A percentile compares a stretch with the other conserved stretches of the same genome.
phyloP scores from a whole-genome alignment of 2,888 invertebrate genomes.

The Protodeltote pygarga region DNA sequence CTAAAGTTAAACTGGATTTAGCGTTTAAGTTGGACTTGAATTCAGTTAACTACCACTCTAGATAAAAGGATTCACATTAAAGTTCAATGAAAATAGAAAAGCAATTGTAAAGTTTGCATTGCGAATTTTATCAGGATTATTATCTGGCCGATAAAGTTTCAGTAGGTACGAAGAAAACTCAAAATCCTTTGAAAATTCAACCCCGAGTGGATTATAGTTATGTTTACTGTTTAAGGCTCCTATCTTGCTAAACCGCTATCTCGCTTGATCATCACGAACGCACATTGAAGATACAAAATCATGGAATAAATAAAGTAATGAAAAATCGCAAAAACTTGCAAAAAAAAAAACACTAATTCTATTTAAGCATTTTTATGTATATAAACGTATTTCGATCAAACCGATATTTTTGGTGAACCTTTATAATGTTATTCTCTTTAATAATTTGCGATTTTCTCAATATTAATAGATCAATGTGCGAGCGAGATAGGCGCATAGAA shows the following conservation, averaged over 20 bases:
- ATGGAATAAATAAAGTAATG: too few relatives aligned
- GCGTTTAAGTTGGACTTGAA: slow-evolving; percentile 10
- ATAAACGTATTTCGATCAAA: too few relatives aligned
- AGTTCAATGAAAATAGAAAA: slow-evolving; percentile 23
- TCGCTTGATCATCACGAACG: too few relatives aligned
- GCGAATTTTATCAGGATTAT: slow-evolving; percentile 2
- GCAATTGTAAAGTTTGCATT: slow-evolving; percentile 21
- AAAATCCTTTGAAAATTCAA: slow-evolving; percentile 4
- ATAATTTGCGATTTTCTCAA: too few relatives aligned
- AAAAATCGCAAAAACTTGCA: too few relatives aligned
- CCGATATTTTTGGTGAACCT: too few relatives aligned
- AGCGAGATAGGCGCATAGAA: too few relatives aligned
- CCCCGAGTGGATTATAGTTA: background rate
- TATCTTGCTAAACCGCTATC: too few relatives aligned
- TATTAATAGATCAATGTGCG: too few relatives aligned
- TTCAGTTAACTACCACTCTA: slow-evolving; percentile 17
- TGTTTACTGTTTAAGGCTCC: background rate
- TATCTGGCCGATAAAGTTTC: slow-evolving; percentile 14
- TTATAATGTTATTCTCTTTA: too few relatives aligned
- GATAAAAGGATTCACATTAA: slow-evolving; percentile 4
- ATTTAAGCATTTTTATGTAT: too few relatives aligned
- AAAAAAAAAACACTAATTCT: background rate
- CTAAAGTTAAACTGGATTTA: background rate
- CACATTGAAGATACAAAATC: too few relatives aligned
- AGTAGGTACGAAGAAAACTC: slow-evolving; percentile 1